These are phyloP conservation scores for Eupithecia subfuscata DNA, from an alignment of 2,888 invertebrate species.

Conservation along the genomic window DNA sequence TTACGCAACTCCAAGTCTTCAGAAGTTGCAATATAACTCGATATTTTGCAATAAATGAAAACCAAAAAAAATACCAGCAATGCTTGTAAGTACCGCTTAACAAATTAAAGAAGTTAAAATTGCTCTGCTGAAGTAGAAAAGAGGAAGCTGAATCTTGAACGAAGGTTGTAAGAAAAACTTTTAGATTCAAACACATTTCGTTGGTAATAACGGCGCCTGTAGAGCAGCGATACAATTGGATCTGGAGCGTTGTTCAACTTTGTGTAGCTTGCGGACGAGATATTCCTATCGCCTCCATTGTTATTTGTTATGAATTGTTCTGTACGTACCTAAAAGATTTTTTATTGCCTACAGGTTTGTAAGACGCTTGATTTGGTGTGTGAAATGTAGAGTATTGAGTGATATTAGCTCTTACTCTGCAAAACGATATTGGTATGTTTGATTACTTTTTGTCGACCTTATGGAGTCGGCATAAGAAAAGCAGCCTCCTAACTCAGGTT, in stretches of 20 bases:
- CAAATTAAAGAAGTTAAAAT: constrained; percentile 4
- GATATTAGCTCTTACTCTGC: not conserved
- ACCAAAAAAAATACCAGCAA: not conserved
- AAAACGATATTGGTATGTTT: not conserved
- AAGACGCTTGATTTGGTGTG: not conserved
- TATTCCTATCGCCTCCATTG: constrained; percentile 9
- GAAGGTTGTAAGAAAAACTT: constrained; percentile 67
- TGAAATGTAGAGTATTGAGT: not conserved
- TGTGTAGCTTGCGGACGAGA: constrained; percentile 1
- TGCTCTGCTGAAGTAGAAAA: not conserved
- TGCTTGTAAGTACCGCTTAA: not conserved
- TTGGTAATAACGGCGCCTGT: constrained; percentile 45
- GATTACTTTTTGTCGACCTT: not conserved
- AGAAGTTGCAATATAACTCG: not conserved
- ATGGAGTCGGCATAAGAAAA: no score
- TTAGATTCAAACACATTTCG: constrained; percentile 72
- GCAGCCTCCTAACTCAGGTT: no score
- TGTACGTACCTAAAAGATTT: not conserved
- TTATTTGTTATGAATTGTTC: not conserved
- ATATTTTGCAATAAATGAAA: not conserved
- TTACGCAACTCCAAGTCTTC: no score
- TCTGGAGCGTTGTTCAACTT: constrained; percentile 9
- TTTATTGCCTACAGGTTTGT: not conserved
- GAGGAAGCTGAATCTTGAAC: constrained; percentile 66
- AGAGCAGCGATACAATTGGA: constrained; percentile 11